Percentiles rank a stretch among this genome's conserved stretches.
These are phyloP conservation scores for Acanthochromis polyacanthus DNA, from an alignment of 2,113 vertebrate genomes.

Conservation along the genomic window DNA sequence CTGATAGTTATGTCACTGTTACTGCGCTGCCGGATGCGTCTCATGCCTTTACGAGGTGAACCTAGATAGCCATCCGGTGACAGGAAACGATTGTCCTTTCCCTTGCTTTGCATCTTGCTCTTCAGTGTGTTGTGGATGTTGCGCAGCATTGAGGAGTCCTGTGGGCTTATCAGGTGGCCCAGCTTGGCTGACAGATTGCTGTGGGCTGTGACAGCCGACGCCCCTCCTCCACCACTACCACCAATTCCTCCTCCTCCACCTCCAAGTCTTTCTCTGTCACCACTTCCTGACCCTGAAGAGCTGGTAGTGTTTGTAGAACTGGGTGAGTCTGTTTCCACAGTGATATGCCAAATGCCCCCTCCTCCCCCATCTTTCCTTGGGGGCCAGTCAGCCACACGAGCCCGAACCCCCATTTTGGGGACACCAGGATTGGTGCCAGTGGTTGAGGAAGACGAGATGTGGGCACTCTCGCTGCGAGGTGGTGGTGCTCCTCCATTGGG, in stretches of 20 bases:
- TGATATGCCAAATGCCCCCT: slow-evolving; percentile 86
- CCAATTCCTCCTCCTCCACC: slow-evolving; percentile 44
- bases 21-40: slow-evolving; percentile 96
- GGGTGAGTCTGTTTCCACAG: slow-evolving; percentile 88
- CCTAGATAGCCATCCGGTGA: slow-evolving; percentile 95
- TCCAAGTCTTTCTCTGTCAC: slow-evolving; percentile 75
- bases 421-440: slow-evolving; percentile 93
- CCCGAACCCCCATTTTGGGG: slow-evolving; percentile 98
- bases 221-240: slow-evolving; percentile 49
- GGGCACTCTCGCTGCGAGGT: slow-evolving; percentile 94
- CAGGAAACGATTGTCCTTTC: slow-evolving; percentile 95
- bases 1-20: slow-evolving; percentile 99
- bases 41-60: slow-evolving; percentile 95
- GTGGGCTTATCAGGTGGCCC: slow-evolving; percentile 92
- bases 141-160: slow-evolving; percentile 97
- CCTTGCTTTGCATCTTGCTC: slow-evolving; percentile 91
- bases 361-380: slow-evolving; percentile 92
- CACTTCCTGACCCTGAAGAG: slow-evolving; percentile 80
- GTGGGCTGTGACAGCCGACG: slow-evolving; percentile 76
- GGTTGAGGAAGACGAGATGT: slow-evolving; percentile 86
- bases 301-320: slow-evolving; percentile 83
- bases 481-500: slow-evolving; percentile 96
- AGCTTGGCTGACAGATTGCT: slow-evolving; percentile 89
- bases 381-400: slow-evolving; percentile 98
- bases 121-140: slow-evolving; percentile 98